Percentiles rank a stretch among this genome's conserved stretches.
Conservation (phyloP, 2,888 invertebrate genomes). For the Gymnocheta viridis region DNA sequence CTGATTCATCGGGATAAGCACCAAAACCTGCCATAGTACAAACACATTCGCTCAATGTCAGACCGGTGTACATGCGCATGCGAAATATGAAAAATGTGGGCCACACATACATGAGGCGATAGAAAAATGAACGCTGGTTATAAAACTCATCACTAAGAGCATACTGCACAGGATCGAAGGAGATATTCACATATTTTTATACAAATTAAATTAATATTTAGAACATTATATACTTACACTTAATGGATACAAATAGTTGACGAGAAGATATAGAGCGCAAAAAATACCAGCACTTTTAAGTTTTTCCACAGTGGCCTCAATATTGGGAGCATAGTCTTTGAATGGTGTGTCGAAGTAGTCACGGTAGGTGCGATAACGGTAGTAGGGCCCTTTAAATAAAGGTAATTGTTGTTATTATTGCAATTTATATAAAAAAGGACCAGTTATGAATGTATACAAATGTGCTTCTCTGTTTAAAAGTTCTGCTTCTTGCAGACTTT, state of each 20-base stretch:
- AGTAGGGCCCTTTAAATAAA: slow-evolving; percentile 91
- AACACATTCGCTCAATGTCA: slow-evolving; percentile 95
- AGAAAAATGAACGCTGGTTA: slow-evolving; percentile 87
- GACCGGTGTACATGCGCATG: slow-evolving; percentile 94
- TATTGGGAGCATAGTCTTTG: slow-evolving; percentile 85
- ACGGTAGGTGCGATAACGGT: slow-evolving; percentile 92
- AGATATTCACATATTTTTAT: background rate
- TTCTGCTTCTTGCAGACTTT: background rate
- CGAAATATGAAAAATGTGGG: slow-evolving; percentile 94
- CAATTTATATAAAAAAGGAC: background rate
- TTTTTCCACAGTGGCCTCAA: slow-evolving; percentile 85
- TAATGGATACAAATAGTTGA: slow-evolving; percentile 88
- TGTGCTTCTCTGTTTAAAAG: background rate
- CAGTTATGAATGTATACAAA: background rate
- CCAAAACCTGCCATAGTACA: slow-evolving; percentile 96
- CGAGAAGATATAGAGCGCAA: slow-evolving; percentile 85
- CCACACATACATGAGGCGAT: slow-evolving; percentile 92
- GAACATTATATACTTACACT: slow-evolving; percentile 84
- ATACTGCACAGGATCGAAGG: slow-evolving; percentile 84
- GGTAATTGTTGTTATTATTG: background rate
- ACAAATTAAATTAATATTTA: background rate
- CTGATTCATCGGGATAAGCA: slow-evolving; percentile 90
- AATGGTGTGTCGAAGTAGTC: slow-evolving; percentile 89
- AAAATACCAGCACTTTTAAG: slow-evolving; percentile 87
- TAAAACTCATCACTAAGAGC: slow-evolving; percentile 89